These are phyloP conservation scores for Myoxocephalus aenaeus DNA, from an alignment of 2,797 vertebrate species.

Conservation along the genomic window DNA sequence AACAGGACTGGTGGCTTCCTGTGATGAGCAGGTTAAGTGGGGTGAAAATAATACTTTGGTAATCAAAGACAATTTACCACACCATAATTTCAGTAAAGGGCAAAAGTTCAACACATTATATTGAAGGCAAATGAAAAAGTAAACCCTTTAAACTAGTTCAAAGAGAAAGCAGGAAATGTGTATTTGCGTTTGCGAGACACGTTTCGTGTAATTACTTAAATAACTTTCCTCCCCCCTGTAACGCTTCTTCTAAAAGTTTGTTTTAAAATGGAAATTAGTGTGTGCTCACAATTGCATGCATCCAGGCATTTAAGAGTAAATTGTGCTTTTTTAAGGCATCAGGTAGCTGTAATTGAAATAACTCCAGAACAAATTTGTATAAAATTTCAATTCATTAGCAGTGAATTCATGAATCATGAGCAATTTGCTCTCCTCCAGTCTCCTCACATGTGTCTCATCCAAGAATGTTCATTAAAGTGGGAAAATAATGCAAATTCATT, in stretches of 20 bases:
- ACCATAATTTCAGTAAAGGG: constrained; percentile 70
- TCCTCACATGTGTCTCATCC: constrained; percentile 43
- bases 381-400: constrained; percentile 76
- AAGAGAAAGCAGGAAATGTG: constrained; percentile 60
- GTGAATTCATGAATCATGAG: constrained; percentile 71
- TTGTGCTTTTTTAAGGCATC: constrained; percentile 61
- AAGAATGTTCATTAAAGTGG: constrained; percentile 64
- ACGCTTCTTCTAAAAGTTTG: constrained; percentile 65
- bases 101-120: constrained; percentile 73
- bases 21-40: constrained; percentile 78
- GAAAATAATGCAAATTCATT: constrained; percentile 66
- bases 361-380: constrained; percentile 69
- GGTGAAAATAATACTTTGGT: constrained; percentile 80
- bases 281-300: constrained; percentile 63
- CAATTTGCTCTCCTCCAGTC: constrained; percentile 64
- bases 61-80: constrained; percentile 78
- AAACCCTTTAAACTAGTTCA: constrained; percentile 60
- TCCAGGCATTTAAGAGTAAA: constrained; percentile 68
- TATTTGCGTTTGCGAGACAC: constrained; percentile 58
- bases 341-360: constrained; percentile 77
- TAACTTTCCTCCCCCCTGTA: constrained; percentile 48
- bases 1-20: constrained; percentile 45
- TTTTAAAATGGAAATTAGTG: constrained; percentile 75
- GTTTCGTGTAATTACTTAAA: constrained; percentile 75
- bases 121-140: constrained; percentile 67